Evolutionary conservation across 2,113 vertebrate species (phyloP), one percentile per base, ranked within the genome.

Genomic region (Hippolais icterina): DNA sequence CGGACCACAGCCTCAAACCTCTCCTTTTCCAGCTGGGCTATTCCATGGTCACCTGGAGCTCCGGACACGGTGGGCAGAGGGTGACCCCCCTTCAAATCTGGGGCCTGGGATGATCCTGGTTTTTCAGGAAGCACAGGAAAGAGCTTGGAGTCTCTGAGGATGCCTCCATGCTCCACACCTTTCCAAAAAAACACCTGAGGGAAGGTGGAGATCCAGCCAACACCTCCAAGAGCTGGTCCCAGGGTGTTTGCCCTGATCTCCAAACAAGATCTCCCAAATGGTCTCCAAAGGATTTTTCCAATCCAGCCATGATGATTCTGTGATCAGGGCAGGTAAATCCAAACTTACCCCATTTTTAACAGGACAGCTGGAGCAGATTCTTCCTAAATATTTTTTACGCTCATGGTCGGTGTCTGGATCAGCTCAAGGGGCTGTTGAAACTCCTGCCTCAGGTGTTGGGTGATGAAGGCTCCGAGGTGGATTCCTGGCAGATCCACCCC

Each of bases 31-130:
- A 44, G 9, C 39, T 46, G 33, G 39, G 3, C 14, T 8, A 1
- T 37, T 47, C n/a, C 22, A 8, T 3, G 33, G 5, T 33, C 54
- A 35, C 24, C 28, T 18, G 23, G 44, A 64, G 50, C 50, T 65
- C 11, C 1, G 1, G 37, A 56, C 18, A 0, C 22, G 0, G 0
- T 2, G 74, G 35, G 50, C 19, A 25, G 52, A 12, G 31, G 29
- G 39, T 39, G 24, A 22, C 10, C 8, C 74, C 31, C 44, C 65
- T 28, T 3, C n/a, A 6, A 23, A 9, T 4, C 2, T 21, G 20
- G 63, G 63, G 8, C 1, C 1, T 2, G 24, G 57, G 87, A 31
- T 23, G 14, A 11, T 52, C 50, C 50, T 20, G 28, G 17, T 4
- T 24, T 28, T 12, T 11, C 13, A 23, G 44, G 46, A 44, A 44